Evolutionary conservation across 2,797 vertebrate species (phyloP).

Genomic region (Jordanella pulchra): DNA sequence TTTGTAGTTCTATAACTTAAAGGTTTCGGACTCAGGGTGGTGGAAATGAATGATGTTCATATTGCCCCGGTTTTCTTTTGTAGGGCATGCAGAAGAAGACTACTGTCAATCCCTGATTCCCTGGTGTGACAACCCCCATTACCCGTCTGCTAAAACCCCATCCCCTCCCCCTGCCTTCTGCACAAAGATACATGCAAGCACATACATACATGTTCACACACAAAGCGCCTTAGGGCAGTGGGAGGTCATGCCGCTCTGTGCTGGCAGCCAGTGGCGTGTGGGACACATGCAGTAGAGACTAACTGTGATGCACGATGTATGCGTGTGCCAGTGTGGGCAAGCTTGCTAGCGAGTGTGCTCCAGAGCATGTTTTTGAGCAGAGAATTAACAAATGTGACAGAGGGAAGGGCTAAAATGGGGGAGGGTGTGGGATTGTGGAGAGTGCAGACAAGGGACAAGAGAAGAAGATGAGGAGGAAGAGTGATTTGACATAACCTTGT

Average conservation of each 20-base stretch:
- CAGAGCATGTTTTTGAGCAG: constrained; percentile 70
- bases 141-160: constrained; percentile 75
- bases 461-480: constrained; percentile 25
- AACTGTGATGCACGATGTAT: constrained; percentile 48
- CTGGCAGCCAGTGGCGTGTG: constrained; percentile 70
- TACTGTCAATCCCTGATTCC: constrained; percentile 68
- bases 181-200: constrained; percentile 29
- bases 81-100: constrained; percentile 67
- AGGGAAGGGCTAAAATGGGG: constrained; percentile 26
- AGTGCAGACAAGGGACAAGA: constrained; percentile 29
- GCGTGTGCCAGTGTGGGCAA: constrained; percentile 61
- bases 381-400: constrained; percentile 59
- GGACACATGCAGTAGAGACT: constrained; percentile 67
- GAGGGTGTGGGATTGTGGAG: constrained; percentile 24
- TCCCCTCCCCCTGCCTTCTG: constrained; percentile 49
- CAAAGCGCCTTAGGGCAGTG: constrained; percentile 61
- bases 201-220: constrained; percentile 31
- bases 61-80: constrained; percentile 55
- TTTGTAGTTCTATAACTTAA: constrained; percentile 15
- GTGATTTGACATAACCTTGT: constrained; percentile 61
- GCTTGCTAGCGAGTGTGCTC: constrained; percentile 64
- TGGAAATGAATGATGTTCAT: constrained; percentile 54
- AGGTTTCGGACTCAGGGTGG: constrained; percentile 22
- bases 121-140: constrained; percentile 81
- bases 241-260: constrained; percentile 72